A percentile compares a stretch with the other conserved stretches of the same genome.
phyloP scores from a whole-genome alignment of 2,113 vertebrate species.

The Alouatta palliata region DNA sequence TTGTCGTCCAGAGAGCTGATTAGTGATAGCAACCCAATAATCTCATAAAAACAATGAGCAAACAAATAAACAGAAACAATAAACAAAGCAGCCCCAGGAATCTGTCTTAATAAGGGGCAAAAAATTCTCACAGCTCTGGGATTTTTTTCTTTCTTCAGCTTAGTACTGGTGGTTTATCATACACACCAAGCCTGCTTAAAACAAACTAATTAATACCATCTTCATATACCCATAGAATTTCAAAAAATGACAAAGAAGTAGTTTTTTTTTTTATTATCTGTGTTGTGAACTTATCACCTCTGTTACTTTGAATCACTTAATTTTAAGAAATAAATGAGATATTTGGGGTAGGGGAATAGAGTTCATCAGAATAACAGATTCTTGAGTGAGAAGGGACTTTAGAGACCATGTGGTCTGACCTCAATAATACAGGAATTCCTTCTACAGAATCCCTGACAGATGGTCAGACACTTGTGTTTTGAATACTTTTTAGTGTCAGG shows the following conservation, averaged over 20 bases:
- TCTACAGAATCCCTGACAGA: constrained; percentile 60
- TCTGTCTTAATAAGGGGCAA: neutral
- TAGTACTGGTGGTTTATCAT: neutral
- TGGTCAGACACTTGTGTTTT: constrained; percentile 72
- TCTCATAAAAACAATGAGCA: neutral
- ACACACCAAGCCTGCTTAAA: neutral
- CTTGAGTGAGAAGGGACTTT: constrained; percentile 45
- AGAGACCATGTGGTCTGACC: constrained; percentile 42
- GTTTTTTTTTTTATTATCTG: constrained; percentile 19
- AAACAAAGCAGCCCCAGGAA: neutral
- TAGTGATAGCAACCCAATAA: neutral
- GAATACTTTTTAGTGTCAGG: constrained; percentile 67
- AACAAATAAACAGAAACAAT: neutral
- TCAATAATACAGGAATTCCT: constrained; percentile 65
- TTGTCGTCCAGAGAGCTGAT: neutral
- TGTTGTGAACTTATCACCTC: neutral
- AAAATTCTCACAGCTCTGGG: neutral
- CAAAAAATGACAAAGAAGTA: neutral
- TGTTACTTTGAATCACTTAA: constrained; percentile 29
- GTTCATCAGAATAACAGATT: constrained; percentile 51
- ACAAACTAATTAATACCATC: neutral
- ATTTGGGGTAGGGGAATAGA: neutral
- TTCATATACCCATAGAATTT: neutral
- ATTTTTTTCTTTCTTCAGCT: neutral
- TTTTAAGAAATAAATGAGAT: constrained; percentile 52